Evolutionary conservation across 2,797 vertebrate genomes (phyloP).

Genomic region (Melopsittacus undulatus): DNA sequence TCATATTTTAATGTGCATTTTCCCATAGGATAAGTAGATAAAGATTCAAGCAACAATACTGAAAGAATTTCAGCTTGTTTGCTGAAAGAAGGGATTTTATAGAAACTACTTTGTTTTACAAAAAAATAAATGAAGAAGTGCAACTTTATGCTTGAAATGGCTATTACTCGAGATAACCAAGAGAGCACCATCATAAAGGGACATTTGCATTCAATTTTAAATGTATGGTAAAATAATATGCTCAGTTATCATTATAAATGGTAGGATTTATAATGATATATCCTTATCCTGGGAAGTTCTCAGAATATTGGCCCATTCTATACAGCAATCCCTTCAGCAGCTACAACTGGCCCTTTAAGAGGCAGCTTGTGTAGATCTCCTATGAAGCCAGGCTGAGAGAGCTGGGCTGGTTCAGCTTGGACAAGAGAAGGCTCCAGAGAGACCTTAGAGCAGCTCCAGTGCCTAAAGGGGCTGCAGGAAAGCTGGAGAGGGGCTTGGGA

Average conservation of each 20-base stretch:
- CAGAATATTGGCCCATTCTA: not conserved
- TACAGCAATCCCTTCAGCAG: not conserved
- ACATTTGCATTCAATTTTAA: not conserved
- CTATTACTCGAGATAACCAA: not conserved
- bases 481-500: not conserved
- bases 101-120: not conserved
- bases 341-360: not conserved
- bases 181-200: not conserved
- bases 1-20: conserved; percentile 67
- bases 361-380: not conserved
- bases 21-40: conserved; percentile 66
- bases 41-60: conserved; percentile 14
- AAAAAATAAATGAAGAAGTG: not conserved
- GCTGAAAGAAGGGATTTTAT: not conserved
- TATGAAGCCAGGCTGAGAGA: not conserved
- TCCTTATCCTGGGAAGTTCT: not conserved
- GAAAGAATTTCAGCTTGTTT: conserved; percentile 21
- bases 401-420: not conserved
- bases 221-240: not conserved
- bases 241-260: not conserved
- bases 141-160: not conserved
- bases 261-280: not conserved
- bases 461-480: not conserved
- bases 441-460: not conserved
- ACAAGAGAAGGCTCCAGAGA: not conserved